Conservation (phyloP, 2,797 vertebrate genomes). For the Coccyzus lansbergi region DNA sequence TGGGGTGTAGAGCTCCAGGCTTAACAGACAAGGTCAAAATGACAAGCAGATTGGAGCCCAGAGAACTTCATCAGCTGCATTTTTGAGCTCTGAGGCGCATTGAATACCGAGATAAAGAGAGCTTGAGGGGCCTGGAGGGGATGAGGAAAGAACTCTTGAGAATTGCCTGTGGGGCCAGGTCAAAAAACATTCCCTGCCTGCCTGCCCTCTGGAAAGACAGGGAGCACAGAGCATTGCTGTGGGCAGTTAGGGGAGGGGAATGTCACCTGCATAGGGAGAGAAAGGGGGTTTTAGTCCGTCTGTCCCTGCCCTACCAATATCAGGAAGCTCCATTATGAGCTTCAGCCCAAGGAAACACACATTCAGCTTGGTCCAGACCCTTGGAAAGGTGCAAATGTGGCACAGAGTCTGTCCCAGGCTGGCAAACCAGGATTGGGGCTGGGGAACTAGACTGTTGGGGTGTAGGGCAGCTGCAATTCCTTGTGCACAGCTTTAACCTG, state of each 20-base stretch:
- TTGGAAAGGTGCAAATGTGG: fast-evolving
- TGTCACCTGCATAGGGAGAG: not conserved
- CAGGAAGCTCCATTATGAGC: not conserved
- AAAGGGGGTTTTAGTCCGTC: not conserved
- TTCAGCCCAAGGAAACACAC: too few relatives aligned
- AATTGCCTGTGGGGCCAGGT: not conserved
- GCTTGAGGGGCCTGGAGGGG: fast-evolving
- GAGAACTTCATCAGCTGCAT: not conserved
- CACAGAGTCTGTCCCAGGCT: not conserved
- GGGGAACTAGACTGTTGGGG: not conserved
- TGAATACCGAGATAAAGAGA: not conserved
- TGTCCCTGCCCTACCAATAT: fast-evolving
- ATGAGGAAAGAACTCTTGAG: not conserved
- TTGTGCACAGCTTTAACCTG: too few relatives aligned
- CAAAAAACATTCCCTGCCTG: not conserved
- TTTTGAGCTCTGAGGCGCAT: not conserved
- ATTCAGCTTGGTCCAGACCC: not conserved
- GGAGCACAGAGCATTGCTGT: not conserved
- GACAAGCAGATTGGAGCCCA: not conserved
- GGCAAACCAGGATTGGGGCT: not conserved
- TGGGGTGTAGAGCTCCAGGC: not conserved
- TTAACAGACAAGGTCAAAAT: not conserved
- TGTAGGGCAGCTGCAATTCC: too few relatives aligned
- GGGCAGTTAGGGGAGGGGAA: fast-evolving
- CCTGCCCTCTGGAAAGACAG: not conserved